phyloP scores from a whole-genome alignment of 1,140 invertebrate genomes.

The Scaptomyza pallida region DNA sequence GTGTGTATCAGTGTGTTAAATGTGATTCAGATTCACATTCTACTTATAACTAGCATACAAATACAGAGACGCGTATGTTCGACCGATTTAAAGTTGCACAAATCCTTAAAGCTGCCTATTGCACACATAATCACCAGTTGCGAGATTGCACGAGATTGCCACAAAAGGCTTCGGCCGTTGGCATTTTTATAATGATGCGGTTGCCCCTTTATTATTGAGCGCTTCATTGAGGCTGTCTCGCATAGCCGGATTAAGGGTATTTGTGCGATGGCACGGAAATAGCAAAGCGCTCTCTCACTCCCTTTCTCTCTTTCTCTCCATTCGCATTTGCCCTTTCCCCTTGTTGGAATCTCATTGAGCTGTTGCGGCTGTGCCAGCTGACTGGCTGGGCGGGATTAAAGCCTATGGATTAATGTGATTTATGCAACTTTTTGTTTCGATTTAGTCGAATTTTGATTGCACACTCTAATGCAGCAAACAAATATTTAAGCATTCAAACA shows the following conservation, averaged over 20 bases:
- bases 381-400: conserved; percentile 23
- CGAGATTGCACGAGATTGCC: neutral
- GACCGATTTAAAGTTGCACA: conserved; percentile 41
- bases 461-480: neutral
- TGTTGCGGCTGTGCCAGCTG: neutral
- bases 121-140: conserved; percentile 36
- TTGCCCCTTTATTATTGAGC: conserved; percentile 41
- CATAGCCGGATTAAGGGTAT: conserved; percentile 32
- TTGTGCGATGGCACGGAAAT: conserved; percentile 42
- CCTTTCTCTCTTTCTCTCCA: neutral
- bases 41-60: conserved; percentile 3
- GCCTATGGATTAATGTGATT: conserved; percentile 34
- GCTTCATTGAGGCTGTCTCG: conserved; percentile 4
- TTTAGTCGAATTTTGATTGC: conserved; percentile 39
- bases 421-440: conserved; percentile 37
- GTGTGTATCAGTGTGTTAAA: conserved; percentile 51
- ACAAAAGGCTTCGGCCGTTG: conserved; percentile 24
- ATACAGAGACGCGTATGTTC: conserved; percentile 1
- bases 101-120: conserved; percentile 45
- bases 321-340: too few relatives aligned
- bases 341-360: neutral
- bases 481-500: conserved; percentile 1
- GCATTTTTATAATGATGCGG: conserved; percentile 54
- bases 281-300: conserved; percentile 11
- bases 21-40: conserved; percentile 48